phyloP scores from a whole-genome alignment of 2,888 invertebrate species.

The Serripes groenlandicus region DNA sequence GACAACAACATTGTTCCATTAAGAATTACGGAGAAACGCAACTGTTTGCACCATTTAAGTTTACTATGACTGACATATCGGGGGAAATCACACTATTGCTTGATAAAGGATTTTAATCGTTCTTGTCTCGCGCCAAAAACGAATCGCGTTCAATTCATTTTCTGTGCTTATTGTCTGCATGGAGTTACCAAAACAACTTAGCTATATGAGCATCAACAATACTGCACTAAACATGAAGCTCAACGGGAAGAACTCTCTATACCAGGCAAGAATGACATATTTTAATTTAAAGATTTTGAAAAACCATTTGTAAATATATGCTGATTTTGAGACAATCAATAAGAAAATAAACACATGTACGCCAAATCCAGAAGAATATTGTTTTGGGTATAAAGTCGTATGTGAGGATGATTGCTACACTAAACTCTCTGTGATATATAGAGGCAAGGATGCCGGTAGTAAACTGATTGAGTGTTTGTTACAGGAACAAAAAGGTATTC shows the following conservation, averaged over 20 bases:
- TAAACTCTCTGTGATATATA: constrained; percentile 45
- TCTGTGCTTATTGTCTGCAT: constrained; percentile 27
- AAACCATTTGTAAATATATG: constrained; percentile 28
- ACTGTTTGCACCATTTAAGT: constrained; percentile 3
- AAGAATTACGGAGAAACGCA: background rate
- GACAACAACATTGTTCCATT: constrained; percentile 12
- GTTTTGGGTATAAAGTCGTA: constrained; percentile 51
- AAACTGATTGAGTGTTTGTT: constrained; percentile 36
- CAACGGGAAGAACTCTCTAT: constrained; percentile 15
- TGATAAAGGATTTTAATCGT: constrained; percentile 29
- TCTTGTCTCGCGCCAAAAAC: constrained; percentile 11
- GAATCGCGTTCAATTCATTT: background rate
- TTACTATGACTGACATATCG: background rate
- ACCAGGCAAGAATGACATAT: background rate
- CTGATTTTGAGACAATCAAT: constrained; percentile 42
- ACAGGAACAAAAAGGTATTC: constrained; percentile 44
- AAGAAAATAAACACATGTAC: constrained; percentile 13
- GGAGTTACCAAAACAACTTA: constrained; percentile 3
- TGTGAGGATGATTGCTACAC: constrained; percentile 41
- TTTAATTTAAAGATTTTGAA: constrained; percentile 16
- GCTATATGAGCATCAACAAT: background rate
- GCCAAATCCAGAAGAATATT: constrained; percentile 24
- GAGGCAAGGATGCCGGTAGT: constrained; percentile 35
- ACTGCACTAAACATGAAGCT: constrained; percentile 17
- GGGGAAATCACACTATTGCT: constrained; percentile 31